Conservation (phyloP, 2,797 vertebrate species). For the Uromys caudimaculatus region DNA sequence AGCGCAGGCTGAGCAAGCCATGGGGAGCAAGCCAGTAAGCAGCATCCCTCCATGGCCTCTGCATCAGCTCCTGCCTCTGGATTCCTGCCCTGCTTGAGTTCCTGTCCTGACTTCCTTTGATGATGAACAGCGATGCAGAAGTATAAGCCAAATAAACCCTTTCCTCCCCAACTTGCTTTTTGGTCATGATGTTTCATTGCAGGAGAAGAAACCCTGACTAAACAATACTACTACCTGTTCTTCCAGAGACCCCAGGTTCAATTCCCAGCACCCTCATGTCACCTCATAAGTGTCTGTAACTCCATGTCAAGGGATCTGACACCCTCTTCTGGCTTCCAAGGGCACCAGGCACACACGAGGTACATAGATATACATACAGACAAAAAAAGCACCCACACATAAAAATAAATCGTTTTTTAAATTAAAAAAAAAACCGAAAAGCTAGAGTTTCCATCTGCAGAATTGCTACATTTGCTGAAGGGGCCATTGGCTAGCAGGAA, state of each 20-base stretch:
- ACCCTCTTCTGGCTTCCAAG: neutral
- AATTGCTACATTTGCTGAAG: neutral
- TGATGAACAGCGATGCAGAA: neutral
- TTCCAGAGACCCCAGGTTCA: neutral
- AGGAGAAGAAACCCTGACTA: neutral
- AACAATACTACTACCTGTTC: neutral
- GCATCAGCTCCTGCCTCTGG: neutral
- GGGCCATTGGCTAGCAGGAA: neutral
- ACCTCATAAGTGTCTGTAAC: neutral
- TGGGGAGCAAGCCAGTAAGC: neutral
- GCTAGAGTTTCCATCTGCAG: neutral
- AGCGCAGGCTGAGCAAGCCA: neutral
- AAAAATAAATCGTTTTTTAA: neutral
- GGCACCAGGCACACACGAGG: neutral
- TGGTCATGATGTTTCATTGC: neutral
- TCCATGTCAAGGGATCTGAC: neutral
- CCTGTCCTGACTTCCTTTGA: neutral
- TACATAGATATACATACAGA: neutral
- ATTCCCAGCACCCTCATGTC: neutral
- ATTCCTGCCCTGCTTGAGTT: neutral
- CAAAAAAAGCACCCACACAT: neutral
- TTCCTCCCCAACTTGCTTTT: neutral
- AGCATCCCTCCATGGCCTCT: neutral
- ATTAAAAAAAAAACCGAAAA: neutral
- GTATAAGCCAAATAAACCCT: neutral